Conservation (phyloP, 2,888 invertebrate genomes). For the Lamellibrachia satsuma region DNA sequence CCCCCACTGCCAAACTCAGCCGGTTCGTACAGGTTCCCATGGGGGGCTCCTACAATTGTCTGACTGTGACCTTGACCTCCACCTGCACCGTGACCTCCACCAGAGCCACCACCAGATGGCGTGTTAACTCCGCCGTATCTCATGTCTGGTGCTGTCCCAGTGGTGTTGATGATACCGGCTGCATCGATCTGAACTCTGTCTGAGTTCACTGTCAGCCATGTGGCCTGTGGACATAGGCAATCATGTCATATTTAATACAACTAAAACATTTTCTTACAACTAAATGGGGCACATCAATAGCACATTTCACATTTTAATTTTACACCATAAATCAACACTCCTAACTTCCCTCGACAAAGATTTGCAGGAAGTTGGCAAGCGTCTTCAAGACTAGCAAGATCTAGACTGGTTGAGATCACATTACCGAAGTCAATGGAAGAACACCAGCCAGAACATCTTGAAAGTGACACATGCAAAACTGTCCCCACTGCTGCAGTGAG, state of each 20-base stretch:
- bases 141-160: slow-evolving; percentile 41
- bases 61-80: slow-evolving; percentile 46
- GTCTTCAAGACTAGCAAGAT: too few relatives aligned
- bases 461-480: too few relatives aligned
- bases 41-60: slow-evolving; percentile 44
- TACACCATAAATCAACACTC: too few relatives aligned
- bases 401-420: too few relatives aligned
- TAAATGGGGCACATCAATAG: background rate
- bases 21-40: slow-evolving; percentile 48
- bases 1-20: slow-evolving; percentile 49
- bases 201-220: slow-evolving; percentile 46
- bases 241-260: background rate
- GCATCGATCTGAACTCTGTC: slow-evolving; percentile 46
- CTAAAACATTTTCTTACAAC: background rate
- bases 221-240: slow-evolving; percentile 39
- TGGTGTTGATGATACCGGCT: slow-evolving; percentile 47
- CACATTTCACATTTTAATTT: background rate
- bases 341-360: too few relatives aligned
- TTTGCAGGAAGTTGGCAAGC: too few relatives aligned
- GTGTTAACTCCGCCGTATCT: slow-evolving; percentile 41
- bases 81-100: slow-evolving; percentile 47
- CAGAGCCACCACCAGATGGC: slow-evolving; percentile 48
- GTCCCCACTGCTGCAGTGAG: too few relatives aligned
- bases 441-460: too few relatives aligned
- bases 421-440: too few relatives aligned